phyloP scores from a whole-genome alignment of 2,113 vertebrate genomes.

The Eolophus roseicapilla region DNA sequence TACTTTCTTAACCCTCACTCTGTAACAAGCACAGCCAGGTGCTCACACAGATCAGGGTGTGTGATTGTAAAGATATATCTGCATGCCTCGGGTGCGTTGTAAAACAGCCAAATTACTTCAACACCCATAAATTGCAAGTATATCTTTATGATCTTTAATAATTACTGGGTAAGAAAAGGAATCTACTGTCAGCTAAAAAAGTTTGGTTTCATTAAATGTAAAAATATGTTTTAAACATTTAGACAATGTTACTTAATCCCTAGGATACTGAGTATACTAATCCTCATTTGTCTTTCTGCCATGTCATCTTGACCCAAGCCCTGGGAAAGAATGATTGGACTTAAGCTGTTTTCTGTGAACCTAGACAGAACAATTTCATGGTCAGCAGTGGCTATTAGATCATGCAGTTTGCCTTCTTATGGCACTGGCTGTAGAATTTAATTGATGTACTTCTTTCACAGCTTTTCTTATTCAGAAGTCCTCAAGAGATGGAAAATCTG shows the following conservation, averaged over 20 bases:
- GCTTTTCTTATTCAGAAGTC: neutral
- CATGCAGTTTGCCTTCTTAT: neutral
- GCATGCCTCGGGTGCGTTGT: conserved; percentile 4
- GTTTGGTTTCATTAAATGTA: conserved; percentile 38
- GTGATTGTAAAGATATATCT: conserved; percentile 32
- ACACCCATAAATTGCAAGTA: conserved; percentile 19
- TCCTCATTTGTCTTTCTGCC: neutral
- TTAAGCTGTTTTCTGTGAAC: neutral
- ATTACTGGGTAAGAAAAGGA: conserved; percentile 48
- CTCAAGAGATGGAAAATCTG: neutral
- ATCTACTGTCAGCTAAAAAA: conserved; percentile 24
- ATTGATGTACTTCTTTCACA: neutral
- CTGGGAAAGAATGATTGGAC: neutral
- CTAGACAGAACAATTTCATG: neutral
- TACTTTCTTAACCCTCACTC: neutral
- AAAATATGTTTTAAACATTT: conserved; percentile 58
- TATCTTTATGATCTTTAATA: conserved; percentile 65
- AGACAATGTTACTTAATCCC: conserved; percentile 14
- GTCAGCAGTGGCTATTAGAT: neutral
- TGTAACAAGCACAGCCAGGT: conserved; percentile 35
- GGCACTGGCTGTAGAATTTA: neutral
- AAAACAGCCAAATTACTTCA: conserved; percentile 64
- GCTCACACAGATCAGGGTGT: neutral
- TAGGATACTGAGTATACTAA: neutral
- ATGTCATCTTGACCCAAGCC: neutral